Evolutionary conservation across 1,140 invertebrate genomes (phyloP), one percentile per base, ranked within the genome.

Genomic region (Aphelenchoides fujianensis): DNA sequence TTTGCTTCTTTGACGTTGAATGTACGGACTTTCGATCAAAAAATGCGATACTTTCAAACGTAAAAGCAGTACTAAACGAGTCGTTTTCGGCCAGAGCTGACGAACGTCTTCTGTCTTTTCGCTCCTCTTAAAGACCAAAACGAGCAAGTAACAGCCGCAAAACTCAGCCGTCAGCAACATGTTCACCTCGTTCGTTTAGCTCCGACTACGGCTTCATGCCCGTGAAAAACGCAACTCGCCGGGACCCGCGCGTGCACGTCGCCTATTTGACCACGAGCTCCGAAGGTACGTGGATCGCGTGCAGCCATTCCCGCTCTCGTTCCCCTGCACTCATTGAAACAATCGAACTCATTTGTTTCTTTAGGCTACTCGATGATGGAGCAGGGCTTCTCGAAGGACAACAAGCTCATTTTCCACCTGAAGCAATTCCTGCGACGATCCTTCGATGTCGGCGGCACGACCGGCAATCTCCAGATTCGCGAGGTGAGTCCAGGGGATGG

Each of bases 331-430:
- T 75, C 16, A 12, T 69, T 2, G 12, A 76, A 66, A 68, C 62
- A 12, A 68, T 12, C 9, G 41, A 61, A 75, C 3, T 77, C 34
- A 31, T 16, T 53, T 59, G 31, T 30, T 34, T 30, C 12, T 72
- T 76, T 37, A 82, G 79, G 81, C 9, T 83, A 81, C 68, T 84
- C 82, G 19, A 83, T 83, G 82, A 83, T 83, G 82, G 82, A 83
- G 59, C 82, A 83, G 69, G 82, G 82, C 3, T 83, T 83, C 52
- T 76, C 78, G 27, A 79, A 79, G 36, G 81, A 77, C 41, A 59
- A 69, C 31, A 84, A 84, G 52, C 74, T 83, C 53, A 82, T 79
- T 16, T 83, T 81, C 72, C 82, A 83, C 68, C 63, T 83, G 32
- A 83, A 83, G 62, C 82, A 84, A 71, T 83, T 82, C 63, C 74